Evolutionary conservation across 2,797 vertebrate species (phyloP).

Genomic region (Anguilla obscura): DNA sequence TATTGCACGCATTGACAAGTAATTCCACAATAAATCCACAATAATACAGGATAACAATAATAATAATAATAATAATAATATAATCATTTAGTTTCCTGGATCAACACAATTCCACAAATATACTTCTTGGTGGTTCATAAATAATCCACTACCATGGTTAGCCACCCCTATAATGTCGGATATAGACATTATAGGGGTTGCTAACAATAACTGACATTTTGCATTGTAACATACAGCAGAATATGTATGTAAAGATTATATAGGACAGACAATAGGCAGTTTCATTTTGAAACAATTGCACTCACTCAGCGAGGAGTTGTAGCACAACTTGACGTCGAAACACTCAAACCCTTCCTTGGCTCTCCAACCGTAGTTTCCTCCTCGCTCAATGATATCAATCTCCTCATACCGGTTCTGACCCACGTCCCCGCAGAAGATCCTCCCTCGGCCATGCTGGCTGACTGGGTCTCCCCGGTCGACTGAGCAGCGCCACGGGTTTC

Average conservation of each 20-base stretch:
- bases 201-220: not conserved
- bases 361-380: constrained; percentile 86
- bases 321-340: constrained; percentile 78
- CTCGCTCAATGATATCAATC: constrained; percentile 78
- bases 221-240: not conserved
- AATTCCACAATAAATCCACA: too few species aligned
- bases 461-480: constrained; percentile 78
- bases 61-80: too few species aligned
- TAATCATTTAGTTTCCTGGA: too few species aligned
- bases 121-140: not conserved
- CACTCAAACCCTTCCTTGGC: constrained; percentile 87
- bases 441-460: constrained; percentile 69
- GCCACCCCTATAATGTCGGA: not conserved
- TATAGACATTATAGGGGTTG: not conserved
- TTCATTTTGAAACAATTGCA: not conserved
- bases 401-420: constrained; percentile 86
- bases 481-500: constrained; percentile 86
- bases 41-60: too few species aligned
- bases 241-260: not conserved
- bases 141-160: not conserved
- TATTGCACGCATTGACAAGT: not conserved
- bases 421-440: constrained; percentile 85
- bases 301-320: constrained; percentile 78
- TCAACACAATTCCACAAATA: too few species aligned
- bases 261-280: not conserved